Evolutionary conservation across 2,797 vertebrate species (phyloP), one percentile per base, ranked within the genome.

Genomic region (Anisognathus igniventris): DNA sequence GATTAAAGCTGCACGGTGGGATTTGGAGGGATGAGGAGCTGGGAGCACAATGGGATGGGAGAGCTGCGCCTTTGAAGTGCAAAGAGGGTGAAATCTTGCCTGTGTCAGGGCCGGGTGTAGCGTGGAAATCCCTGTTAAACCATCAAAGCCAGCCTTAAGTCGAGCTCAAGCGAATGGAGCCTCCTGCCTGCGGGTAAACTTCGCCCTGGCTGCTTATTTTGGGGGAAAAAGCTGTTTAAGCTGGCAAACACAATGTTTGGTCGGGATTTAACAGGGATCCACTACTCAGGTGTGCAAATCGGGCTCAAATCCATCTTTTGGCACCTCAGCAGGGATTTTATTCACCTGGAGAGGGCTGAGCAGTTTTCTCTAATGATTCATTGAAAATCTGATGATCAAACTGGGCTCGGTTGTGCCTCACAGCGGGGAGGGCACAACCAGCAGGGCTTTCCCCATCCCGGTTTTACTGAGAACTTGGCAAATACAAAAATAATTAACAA

Each of bases 71-170:
- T 95, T 91, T 96, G 96, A 92, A 96, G 93, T 87, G 95, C 92
- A 62, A 53, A 76, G 84, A 93, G 91, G 80, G 47, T 90, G 96
- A 96, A 96, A 96, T 94, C 47, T 56, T 45, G 39, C 44, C 79
- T 8, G 72, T 77, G 90, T 74, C 35, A 14, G 56, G 71, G n/a
- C 72, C 73, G 31, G 35, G 18, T 25, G 93, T 40, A 33, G 87
- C 82, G 42, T 92, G 86, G 80, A 93, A 95, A 96, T 92, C 64
- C 92, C 84, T 82, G 60, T 93, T 67, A 94, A 87, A 60, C 54
- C 91, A 94, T 94, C 93, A 94, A 94, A 96, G 92, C 31, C 48
- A 76, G 81, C 71, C 91, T 95, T 71, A 77, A 87, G 91, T 21
- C 61, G 86, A 91, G 92, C 91, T 85, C 57, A 40, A 79, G 89